Base-by-base conservation (phyloP, 1,140 invertebrate species). In the Oryzaephilus surinamensis region DNA sequence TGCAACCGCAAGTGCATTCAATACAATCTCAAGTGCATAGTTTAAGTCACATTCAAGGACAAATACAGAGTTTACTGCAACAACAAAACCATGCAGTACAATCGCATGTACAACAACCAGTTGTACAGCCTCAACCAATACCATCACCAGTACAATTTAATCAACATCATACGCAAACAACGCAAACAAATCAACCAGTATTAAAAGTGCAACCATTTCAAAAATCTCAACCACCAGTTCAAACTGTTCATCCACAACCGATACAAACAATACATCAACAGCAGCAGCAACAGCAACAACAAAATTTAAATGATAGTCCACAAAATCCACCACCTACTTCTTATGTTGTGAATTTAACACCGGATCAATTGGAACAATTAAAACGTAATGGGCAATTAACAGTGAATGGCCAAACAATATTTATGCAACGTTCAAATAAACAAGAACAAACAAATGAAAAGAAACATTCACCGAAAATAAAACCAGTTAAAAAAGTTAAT, bases 331-430 rank as follows among this genome's bases (percentile, higher is more conserved):
- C n/a, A 24, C 58, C 55, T 4, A 59, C 57, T 15, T 61, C 60
- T 1, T 62, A 62, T 35, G 58, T 62, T 34, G 60, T 62, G 4
- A 62, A 62, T 46, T 41, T 62, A 12, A 62, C 60, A 10, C 58
- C 60, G 1, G 60, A 62, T 14, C 60, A 62, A 32, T 44, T 62
- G 14, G 60, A 62, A 42, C 58, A 60, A 30, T 32, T 62, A 18
- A 62, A 62, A 44, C 39, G 60, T 6, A 60, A 61, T 33, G 60
- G 60, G 4, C 60, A 62, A 29, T 38, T 62, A 24, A 62, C 58
- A n/a, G 58, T 62, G 5, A 62, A 62, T 32, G 60, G 60, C 6
- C 60, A 62, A 36, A 62, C 60, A 1, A 61, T 62, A 12, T 62
- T 58, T 36, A 62, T 62, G 60, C 60, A 61, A 30, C 38, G 60